A percentile compares a stretch with the other conserved stretches of the same genome.
Conservation (phyloP, 2,888 invertebrate genomes). For the Helicoverpa assulta region DNA sequence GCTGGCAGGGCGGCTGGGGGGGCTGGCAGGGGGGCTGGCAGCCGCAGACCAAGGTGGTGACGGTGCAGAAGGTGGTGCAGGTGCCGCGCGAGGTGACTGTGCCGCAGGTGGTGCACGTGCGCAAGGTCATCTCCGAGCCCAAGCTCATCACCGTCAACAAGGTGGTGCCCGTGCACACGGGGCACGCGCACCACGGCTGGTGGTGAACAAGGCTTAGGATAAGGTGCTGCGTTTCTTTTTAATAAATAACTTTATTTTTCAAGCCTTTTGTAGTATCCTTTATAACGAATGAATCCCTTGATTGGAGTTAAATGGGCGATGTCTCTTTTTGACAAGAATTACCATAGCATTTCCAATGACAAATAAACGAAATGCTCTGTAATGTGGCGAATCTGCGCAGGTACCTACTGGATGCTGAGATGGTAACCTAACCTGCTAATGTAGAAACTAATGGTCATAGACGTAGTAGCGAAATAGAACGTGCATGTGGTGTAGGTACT, state of each 20-base stretch:
- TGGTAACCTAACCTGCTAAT: too few species aligned
- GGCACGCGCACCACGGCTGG: conserved; percentile 6
- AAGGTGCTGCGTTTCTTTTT: neutral
- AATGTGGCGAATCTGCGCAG: too few species aligned
- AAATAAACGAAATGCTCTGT: too few species aligned
- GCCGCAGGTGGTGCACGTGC: conserved; percentile 72
- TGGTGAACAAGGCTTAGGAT: neutral
- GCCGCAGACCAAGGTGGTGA: conserved; percentile 63
- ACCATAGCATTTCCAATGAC: too few species aligned
- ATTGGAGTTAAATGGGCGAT: neutral
- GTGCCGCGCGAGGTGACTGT: conserved; percentile 71
- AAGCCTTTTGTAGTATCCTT: neutral
- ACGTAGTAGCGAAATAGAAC: too few species aligned
- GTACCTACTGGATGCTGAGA: too few species aligned
- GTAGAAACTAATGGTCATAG: too few species aligned
- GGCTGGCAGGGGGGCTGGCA: conserved; percentile 21
- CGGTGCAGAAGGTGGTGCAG: conserved; percentile 74
- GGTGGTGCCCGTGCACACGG: conserved; percentile 67
- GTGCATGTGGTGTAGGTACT: too few species aligned
- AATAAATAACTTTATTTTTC: neutral
- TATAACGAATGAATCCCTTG: neutral
- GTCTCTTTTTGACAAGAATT: neutral
- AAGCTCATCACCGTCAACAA: conserved; percentile 78
- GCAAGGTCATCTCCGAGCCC: conserved; percentile 74
- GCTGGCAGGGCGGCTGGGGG: conserved; percentile 21